These are phyloP conservation scores for Leucoraja ocellata DNA, from an alignment of 2,797 vertebrate genomes.

Conservation along the genomic window DNA sequence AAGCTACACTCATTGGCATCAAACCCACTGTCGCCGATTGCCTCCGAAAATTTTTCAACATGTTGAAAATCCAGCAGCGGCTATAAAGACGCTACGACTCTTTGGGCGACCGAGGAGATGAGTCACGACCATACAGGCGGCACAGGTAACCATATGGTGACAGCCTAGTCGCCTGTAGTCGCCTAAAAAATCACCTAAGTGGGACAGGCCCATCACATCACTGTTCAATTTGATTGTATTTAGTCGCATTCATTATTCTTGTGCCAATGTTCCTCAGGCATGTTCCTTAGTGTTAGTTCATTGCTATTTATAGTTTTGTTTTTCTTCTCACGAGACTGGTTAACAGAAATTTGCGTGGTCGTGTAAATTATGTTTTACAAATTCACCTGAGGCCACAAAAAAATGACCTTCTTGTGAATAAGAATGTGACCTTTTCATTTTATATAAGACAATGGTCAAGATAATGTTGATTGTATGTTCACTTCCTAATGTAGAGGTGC, in stretches of 20 bases:
- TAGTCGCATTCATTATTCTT: not conserved
- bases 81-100: too few species aligned
- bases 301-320: constrained; percentile 3
- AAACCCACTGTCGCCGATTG: too few species aligned
- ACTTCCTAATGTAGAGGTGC: not conserved
- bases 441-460: not conserved
- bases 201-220: too few species aligned
- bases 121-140: too few species aligned
- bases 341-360: not conserved
- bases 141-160: too few species aligned
- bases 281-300: not conserved
- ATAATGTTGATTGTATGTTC: not conserved
- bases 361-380: not conserved
- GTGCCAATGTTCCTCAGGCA: not conserved
- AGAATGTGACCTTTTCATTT: constrained; percentile 9
- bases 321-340: not conserved
- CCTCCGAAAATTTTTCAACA: too few species aligned
- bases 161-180: too few species aligned
- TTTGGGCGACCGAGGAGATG: too few species aligned
- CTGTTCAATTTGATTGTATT: not conserved
- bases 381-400: not conserved
- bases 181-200: too few species aligned
- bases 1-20: too few species aligned
- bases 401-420: not conserved
- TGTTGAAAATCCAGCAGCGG: too few species aligned